Base-by-base conservation (phyloP, 2,888 invertebrate species). In the Drosophila demipolita region DNA sequence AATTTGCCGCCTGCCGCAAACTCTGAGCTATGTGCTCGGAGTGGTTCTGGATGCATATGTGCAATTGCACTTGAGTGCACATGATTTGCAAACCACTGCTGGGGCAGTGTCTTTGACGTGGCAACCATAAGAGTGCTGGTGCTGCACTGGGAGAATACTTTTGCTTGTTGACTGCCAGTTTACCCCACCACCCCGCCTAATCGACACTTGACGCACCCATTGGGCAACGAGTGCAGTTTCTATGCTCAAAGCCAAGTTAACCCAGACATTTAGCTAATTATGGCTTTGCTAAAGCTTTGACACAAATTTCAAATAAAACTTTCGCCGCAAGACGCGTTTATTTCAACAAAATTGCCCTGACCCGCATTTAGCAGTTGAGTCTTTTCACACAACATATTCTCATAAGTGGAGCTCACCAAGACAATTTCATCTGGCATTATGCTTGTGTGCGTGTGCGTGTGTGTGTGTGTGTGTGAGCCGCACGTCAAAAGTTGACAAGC, bases 21-120 rank as follows among this genome's bases (percentile, higher is more conserved):
- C 15, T 12, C 32, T 32, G 40, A 32, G 55, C 40, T 15, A 5
- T 55, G 23, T 9, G 54, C 26, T 6, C 32, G 3, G 48, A 33
- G 12, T 23, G 17, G 12, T 6, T 63, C 40, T 55, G 36, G 48
- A 48, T 58, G 67, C 67, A 73, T 11, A 6, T 70, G 58, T 67
- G 68, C 67, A 82, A 73, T 66, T 77, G 49, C 71, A 71, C 48
- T 82, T 53, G 78, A 82, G 85, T 79, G 70, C 75, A 78, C 75
- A 80, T 49, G 59, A 55, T 64, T 66, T 29, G 23, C 38, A 36
- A 36, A 17, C 29, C 20, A 33, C 29, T 29, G 38, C n/a, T 26
- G 49, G 35, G 11, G 40, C 54, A 29, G 6, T 68, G 79, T 79
- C 80, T 74, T 79, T 69, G 74, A 63, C 50, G 32, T 40, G 29